phyloP scores from a whole-genome alignment of 2,113 vertebrate genomes.

The Ceyx margarethae region DNA sequence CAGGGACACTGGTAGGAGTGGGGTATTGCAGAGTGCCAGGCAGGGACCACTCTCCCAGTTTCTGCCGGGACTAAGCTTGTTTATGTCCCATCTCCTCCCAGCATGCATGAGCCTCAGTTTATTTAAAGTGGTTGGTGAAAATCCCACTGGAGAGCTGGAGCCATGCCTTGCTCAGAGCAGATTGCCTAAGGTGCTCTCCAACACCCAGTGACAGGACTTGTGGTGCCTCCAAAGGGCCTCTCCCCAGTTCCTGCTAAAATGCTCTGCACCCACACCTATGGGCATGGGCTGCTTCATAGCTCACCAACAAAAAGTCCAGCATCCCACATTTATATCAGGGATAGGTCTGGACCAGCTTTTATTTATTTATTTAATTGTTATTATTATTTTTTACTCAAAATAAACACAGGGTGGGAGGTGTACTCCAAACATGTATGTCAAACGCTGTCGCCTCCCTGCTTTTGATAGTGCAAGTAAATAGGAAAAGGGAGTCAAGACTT shows the following conservation, averaged over 20 bases:
- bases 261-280: fast-evolving
- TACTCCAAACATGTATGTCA: background rate
- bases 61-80: background rate
- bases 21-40: background rate
- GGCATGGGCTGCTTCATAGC: background rate
- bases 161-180: fast-evolving
- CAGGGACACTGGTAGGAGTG: fast-evolving
- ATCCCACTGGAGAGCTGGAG: background rate
- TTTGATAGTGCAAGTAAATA: background rate
- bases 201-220: fast-evolving
- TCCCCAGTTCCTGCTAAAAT: fast-evolving
- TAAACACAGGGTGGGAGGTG: background rate
- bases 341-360: background rate
- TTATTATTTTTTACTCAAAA: background rate
- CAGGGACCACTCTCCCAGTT: fast-evolving
- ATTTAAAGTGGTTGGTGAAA: background rate
- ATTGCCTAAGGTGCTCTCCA: fast-evolving
- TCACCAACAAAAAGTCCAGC: background rate
- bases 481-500: background rate
- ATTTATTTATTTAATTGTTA: no score
- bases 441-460: background rate
- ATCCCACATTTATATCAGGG: background rate
- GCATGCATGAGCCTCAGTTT: background rate
- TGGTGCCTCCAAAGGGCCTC: fast-evolving
- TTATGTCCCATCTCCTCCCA: fast-evolving